These are phyloP conservation scores for Sapayoa aenigma DNA, from an alignment of 2,113 vertebrate genomes.

Conservation along the genomic window DNA sequence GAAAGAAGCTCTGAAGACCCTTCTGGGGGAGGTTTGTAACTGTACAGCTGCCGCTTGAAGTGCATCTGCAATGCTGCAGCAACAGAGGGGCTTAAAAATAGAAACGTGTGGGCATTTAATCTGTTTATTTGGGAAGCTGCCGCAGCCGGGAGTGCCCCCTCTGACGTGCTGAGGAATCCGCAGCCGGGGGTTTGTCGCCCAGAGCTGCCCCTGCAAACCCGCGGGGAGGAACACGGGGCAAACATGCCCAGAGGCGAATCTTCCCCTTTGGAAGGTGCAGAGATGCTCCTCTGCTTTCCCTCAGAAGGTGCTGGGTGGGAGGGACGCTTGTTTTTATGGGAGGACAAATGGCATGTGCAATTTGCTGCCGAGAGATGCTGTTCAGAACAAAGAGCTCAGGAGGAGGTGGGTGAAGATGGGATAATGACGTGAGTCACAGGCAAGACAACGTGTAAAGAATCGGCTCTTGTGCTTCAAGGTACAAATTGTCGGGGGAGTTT, in stretches of 20 bases:
- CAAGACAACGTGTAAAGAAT: neutral
- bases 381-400: neutral
- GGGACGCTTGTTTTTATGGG: neutral
- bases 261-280: neutral
- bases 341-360: neutral
- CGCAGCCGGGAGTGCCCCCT: neutral
- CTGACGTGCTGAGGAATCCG: neutral
- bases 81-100: neutral
- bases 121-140: neutral
- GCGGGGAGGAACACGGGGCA: neutral
- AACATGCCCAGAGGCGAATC: accelerated
- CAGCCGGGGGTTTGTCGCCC: neutral
- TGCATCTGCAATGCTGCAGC: neutral
- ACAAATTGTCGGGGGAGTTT: neutral
- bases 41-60: neutral
- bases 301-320: neutral
- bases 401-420: neutral
- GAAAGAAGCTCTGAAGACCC: neutral
- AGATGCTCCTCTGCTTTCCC: neutral
- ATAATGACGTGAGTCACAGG: conserved; percentile 11
- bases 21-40: neutral
- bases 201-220: neutral
- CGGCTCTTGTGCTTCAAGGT: neutral
- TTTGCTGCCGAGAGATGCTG: neutral
- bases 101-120: neutral